Evolutionary conservation across 2,888 invertebrate genomes (phyloP).

Genomic region (Phaedon cochleariae): DNA sequence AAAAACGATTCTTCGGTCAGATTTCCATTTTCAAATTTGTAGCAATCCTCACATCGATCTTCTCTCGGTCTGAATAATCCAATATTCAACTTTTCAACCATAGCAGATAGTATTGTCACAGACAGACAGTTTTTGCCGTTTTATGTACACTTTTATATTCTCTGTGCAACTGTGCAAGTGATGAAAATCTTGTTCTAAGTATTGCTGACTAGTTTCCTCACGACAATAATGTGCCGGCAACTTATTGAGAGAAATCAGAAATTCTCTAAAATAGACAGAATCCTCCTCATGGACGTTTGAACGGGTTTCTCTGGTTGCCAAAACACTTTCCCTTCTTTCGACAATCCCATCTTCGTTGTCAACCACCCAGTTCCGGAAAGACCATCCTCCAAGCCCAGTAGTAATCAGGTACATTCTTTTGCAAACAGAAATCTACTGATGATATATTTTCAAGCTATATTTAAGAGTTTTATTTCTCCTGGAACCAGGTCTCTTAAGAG

Average conservation of each 20-base stretch:
- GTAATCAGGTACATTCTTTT: conserved; percentile 26
- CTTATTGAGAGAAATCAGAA: conserved; percentile 2
- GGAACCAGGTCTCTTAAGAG: not conserved
- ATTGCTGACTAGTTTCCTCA: not conserved
- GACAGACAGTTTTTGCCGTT: conserved; percentile 7
- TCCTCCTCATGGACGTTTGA: not conserved
- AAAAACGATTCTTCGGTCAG: conserved; percentile 13
- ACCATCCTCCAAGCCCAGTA: conserved; percentile 20
- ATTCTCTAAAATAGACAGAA: not conserved
- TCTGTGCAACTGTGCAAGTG: conserved; percentile 3
- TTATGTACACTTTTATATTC: not conserved
- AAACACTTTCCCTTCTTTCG: no score
- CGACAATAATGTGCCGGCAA: conserved; percentile 3
- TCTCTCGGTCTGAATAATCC: conserved; percentile 23
- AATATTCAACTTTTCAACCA: conserved; percentile 19
- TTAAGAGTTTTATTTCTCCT: conserved; percentile 10
- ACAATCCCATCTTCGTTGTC: not conserved
- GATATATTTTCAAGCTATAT: conserved; percentile 11
- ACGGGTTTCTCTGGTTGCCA: not conserved
- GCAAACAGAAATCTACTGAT: conserved; percentile 23
- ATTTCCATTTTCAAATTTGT: conserved; percentile 30
- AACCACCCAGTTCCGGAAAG: not conserved
- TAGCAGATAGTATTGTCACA: conserved; percentile 17
- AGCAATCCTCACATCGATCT: conserved; percentile 24
- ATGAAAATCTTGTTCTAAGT: conserved; percentile 4